A percentile compares a stretch with the other conserved stretches of the same genome.
These are phyloP conservation scores for Nematopogon swammerdamellus DNA, from an alignment of 2,888 invertebrate genomes.

Conservation along the genomic window DNA sequence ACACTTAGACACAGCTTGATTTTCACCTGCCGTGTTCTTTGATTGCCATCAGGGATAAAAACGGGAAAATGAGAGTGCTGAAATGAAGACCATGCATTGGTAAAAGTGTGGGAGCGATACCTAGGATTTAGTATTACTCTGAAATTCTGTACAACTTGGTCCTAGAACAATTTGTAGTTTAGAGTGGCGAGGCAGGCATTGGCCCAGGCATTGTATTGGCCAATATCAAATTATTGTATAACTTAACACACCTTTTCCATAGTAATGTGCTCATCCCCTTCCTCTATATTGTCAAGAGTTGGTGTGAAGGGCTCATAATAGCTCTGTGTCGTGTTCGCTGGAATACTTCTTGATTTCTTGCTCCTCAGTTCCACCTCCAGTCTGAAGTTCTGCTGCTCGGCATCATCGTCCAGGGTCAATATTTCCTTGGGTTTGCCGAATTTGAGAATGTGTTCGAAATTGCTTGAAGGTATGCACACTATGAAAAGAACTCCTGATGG, in stretches of 20 bases:
- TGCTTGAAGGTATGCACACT: conserved; percentile 66
- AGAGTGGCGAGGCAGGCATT: too few relatives aligned
- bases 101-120: too few relatives aligned
- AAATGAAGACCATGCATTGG: too few relatives aligned
- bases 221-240: too few relatives aligned
- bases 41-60: too few relatives aligned
- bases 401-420: conserved; percentile 19
- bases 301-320: conserved; percentile 32
- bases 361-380: conserved; percentile 34
- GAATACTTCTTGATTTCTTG: conserved; percentile 38
- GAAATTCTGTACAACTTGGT: too few relatives aligned
- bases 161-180: too few relatives aligned
- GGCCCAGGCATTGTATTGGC: conserved; percentile 17
- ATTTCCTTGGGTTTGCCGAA: conserved; percentile 44
- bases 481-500: conserved; percentile 64
- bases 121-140: too few relatives aligned
- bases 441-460: conserved; percentile 59
- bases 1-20: too few relatives aligned
- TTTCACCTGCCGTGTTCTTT: too few relatives aligned
- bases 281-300: conserved; percentile 34
- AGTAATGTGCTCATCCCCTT: conserved; percentile 55
- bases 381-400: conserved; percentile 15
- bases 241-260: conserved; percentile 73
- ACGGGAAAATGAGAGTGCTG: too few relatives aligned
- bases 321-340: conserved; percentile 35